Percentiles rank a stretch among this genome's conserved stretches.
These are phyloP conservation scores for Echeneis naucrates DNA, from an alignment of 2,797 vertebrate genomes.

Conservation along the genomic window DNA sequence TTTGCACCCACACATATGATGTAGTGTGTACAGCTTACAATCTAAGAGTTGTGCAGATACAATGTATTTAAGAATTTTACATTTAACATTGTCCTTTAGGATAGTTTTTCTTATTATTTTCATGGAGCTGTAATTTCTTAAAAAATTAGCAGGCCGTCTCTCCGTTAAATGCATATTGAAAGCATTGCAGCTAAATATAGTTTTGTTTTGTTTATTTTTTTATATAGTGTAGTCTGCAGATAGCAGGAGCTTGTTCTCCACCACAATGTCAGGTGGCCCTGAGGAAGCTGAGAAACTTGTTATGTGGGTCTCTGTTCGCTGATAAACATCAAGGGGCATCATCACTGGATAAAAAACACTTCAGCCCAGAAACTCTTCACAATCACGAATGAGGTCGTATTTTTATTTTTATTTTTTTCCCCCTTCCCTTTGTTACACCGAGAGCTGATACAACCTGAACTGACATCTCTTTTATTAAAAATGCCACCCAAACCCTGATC, in stretches of 20 bases:
- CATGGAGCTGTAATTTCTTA: background rate
- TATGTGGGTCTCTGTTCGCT: constrained; percentile 3
- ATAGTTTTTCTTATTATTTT: background rate
- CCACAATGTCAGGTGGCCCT: constrained; percentile 28
- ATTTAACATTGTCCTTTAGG: background rate
- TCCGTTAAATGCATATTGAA: background rate
- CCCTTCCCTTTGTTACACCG: background rate
- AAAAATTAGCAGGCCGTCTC: background rate
- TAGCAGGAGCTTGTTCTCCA: constrained; percentile 1
- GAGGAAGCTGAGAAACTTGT: constrained; percentile 6
- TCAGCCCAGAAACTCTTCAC: background rate
- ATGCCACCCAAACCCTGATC: no score
- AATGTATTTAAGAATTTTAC: background rate
- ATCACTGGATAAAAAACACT: constrained; percentile 13
- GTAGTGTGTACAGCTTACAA: background rate
- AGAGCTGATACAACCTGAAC: background rate
- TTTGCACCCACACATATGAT: background rate
- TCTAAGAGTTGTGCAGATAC: background rate
- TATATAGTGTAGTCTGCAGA: background rate
- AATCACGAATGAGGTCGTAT: constrained; percentile 1
- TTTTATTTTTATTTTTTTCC: no score
- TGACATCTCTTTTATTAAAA: background rate
- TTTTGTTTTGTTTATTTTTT: no score
- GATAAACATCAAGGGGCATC: constrained; percentile 9
- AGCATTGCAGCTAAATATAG: background rate